Conservation (phyloP, 2,888 invertebrate genomes). For the Catonia carolina region DNA sequence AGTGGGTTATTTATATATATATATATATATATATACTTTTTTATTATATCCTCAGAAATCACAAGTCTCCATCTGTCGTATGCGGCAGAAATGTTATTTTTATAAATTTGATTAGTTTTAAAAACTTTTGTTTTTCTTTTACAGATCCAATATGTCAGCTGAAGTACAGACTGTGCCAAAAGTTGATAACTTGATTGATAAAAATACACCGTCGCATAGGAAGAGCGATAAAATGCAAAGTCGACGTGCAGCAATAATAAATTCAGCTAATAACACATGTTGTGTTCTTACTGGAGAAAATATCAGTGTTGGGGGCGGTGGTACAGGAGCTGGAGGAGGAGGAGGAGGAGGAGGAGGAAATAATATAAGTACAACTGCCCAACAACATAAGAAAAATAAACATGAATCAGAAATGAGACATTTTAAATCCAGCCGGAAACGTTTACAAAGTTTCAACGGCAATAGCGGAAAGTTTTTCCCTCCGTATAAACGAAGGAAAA, state of each 20-base stretch:
- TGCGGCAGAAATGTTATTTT: too few species aligned
- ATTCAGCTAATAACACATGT: background rate
- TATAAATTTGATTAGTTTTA: too few species aligned
- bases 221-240: slow-evolving; percentile 18
- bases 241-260: background rate
- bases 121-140: too few species aligned
- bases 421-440: slow-evolving; percentile 50
- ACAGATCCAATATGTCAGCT: slow-evolving; percentile 13
- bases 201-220: background rate
- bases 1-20: too few species aligned
- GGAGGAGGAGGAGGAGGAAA: slow-evolving; percentile 15
- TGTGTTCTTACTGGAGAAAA: too few species aligned
- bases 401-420: slow-evolving; percentile 40
- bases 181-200: slow-evolving; percentile 16
- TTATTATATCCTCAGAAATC: too few species aligned
- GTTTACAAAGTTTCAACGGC: slow-evolving; percentile 59
- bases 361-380: slow-evolving; percentile 1
- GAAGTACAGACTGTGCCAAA: slow-evolving; percentile 26
- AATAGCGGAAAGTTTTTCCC: slow-evolving; percentile 64
- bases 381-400: slow-evolving; percentile 38
- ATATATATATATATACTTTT: too few species aligned
- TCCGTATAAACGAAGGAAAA: slow-evolving; percentile 65
- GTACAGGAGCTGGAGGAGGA: background rate
- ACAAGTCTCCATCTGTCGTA: too few species aligned
- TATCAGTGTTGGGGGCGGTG: background rate